phyloP scores from a whole-genome alignment of 2,113 vertebrate genomes.

The Lepisosteus osseus region DNA sequence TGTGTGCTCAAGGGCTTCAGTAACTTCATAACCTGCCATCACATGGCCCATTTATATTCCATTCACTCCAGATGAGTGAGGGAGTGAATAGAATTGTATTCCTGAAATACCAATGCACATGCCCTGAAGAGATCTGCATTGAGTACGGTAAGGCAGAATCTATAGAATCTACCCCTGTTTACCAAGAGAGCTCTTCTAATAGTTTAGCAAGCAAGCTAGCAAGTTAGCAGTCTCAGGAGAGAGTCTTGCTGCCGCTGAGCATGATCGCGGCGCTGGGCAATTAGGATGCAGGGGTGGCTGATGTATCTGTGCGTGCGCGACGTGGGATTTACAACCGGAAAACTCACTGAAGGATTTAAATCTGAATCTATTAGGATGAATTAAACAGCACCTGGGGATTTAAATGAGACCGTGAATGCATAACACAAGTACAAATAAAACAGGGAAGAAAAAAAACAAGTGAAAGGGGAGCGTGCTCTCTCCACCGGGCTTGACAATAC shows the following conservation, averaged over 20 bases:
- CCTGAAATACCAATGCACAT: too few species aligned
- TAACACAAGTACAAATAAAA: background rate
- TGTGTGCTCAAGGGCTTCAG: too few species aligned
- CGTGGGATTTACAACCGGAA: background rate
- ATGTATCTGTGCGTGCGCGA: background rate
- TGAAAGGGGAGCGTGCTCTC: background rate
- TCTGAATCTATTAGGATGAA: slow-evolving; percentile 15
- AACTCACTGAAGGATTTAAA: slow-evolving; percentile 16
- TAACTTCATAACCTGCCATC: too few species aligned
- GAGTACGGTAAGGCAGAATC: background rate
- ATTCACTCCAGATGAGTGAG: too few species aligned
- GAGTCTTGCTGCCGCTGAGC: background rate
- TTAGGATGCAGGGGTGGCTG: background rate
- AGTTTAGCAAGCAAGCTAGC: background rate
- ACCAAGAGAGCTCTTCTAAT: background rate
- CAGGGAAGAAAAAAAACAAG: background rate
- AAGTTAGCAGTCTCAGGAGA: background rate
- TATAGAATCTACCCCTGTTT: background rate
- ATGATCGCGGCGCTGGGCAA: too few species aligned
- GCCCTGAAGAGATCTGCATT: background rate
- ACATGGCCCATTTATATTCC: too few species aligned
- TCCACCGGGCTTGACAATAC: background rate
- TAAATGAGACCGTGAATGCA: background rate
- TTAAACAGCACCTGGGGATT: background rate
- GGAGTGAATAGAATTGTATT: too few species aligned